These are phyloP conservation scores for Onthophagus taurus DNA, from an alignment of 1,140 invertebrate species.

Conservation along the genomic window DNA sequence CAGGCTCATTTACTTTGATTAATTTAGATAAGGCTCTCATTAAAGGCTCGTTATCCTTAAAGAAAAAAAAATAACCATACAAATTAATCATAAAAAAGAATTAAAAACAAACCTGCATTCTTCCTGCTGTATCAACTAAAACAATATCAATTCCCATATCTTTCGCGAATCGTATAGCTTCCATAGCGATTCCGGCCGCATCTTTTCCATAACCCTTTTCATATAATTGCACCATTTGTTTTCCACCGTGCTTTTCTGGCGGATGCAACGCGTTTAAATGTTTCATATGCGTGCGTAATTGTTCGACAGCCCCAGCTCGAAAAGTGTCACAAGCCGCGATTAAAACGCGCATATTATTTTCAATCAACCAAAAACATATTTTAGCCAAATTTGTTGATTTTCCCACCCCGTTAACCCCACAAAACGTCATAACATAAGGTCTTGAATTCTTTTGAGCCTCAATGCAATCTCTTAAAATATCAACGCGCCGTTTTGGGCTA, in stretches of 20 bases:
- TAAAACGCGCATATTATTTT: constrained; percentile 92
- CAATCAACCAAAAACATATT: constrained; percentile 99
- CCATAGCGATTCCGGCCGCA: constrained; percentile 94
- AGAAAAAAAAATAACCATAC: constrained; percentile 9
- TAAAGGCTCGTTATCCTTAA: constrained; percentile 88
- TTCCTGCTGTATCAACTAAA: constrained; percentile 93
- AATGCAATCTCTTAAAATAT: constrained; percentile 93
- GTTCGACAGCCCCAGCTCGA: constrained; percentile 97
- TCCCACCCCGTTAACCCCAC: constrained; percentile 97
- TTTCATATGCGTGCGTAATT: constrained; percentile 88
- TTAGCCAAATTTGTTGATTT: constrained; percentile 99
- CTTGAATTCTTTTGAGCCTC: constrained; percentile 70
- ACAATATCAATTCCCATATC: constrained; percentile 83
- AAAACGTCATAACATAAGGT: constrained; percentile 97
- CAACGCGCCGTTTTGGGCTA: constrained; percentile 87
- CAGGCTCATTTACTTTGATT: constrained; percentile 83
- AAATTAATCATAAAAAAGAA: constrained; percentile 11
- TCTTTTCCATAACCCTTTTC: constrained; percentile 99
- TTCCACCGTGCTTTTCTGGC: constrained; percentile 54
- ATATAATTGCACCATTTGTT: constrained; percentile 85
- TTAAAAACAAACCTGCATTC: constrained; percentile 77
- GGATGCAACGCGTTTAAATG: constrained; percentile 94
- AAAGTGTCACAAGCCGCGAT: constrained; percentile 99
- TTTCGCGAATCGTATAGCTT: constrained; percentile 83
- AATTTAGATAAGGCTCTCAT: constrained; percentile 95